These are phyloP conservation scores for Muscina levida DNA, from an alignment of 2,888 invertebrate genomes.

Conservation along the genomic window DNA sequence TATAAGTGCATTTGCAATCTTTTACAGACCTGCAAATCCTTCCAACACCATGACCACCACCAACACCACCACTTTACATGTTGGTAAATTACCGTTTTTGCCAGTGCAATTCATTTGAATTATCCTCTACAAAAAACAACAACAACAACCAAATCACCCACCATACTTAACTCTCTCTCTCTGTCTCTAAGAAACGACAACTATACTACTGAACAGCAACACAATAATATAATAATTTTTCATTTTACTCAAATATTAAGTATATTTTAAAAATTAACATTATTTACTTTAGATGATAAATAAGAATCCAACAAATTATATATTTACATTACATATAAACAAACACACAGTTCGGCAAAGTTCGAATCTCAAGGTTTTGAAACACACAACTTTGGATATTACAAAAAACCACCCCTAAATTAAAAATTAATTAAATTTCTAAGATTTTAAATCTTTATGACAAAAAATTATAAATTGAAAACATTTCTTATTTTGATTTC, in stretches of 20 bases:
- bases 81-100: conserved; percentile 78
- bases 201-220: conserved; percentile 25
- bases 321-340: conserved; percentile 18
- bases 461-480: background rate
- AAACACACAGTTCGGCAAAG: conserved; percentile 26
- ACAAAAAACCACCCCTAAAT: conserved; percentile 2
- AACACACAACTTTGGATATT: background rate
- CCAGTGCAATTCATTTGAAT: conserved; percentile 78
- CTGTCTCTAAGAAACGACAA: conserved; percentile 57
- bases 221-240: conserved; percentile 34
- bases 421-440: conserved; percentile 15
- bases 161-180: conserved; percentile 49
- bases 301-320: conserved; percentile 5
- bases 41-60: conserved; percentile 61
- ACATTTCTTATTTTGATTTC: background rate
- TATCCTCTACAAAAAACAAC: conserved; percentile 50
- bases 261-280: conserved; percentile 15
- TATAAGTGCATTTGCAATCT: conserved; percentile 45
- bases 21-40: conserved; percentile 78
- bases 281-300: background rate
- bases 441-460: conserved; percentile 4
- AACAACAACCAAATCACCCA: conserved; percentile 45
- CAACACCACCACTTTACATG: conserved; percentile 69
- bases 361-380: conserved; percentile 32
- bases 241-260: conserved; percentile 16